A percentile compares a stretch with the other conserved stretches of the same genome.
Evolutionary conservation across 2,113 vertebrate genomes (phyloP).

Genomic region (Bagarius yarrelli): DNA sequence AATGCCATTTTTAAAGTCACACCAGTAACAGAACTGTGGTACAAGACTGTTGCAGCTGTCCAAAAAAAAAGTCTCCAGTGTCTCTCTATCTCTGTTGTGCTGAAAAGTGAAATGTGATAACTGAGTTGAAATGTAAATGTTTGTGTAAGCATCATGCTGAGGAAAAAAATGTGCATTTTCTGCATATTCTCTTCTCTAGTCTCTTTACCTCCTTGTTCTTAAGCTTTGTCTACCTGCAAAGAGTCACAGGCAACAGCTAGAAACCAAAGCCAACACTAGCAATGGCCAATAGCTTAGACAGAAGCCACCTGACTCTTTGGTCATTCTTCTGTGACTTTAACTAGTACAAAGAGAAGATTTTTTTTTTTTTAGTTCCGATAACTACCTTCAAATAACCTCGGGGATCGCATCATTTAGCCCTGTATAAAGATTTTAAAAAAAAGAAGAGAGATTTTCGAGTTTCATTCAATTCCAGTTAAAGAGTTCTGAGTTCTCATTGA

Average conservation of each 20-base stretch:
- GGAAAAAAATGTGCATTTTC: constrained; percentile 83
- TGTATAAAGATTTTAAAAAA: constrained; percentile 82
- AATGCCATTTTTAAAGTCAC: constrained; percentile 90
- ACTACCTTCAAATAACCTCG: constrained; percentile 99
- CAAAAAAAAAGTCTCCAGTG: constrained; percentile 82
- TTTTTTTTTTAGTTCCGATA: constrained; percentile 70
- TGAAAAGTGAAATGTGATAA: constrained; percentile 87
- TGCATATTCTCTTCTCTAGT: constrained; percentile 92
- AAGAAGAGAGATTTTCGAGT: constrained; percentile 73
- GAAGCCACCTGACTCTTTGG: constrained; percentile 92
- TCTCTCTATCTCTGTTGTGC: constrained; percentile 84
- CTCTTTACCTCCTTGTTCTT: constrained; percentile 97
- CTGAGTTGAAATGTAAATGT: constrained; percentile 80
- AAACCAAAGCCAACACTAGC: constrained; percentile 99
- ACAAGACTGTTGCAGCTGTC: constrained; percentile 87
- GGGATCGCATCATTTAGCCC: constrained; percentile 97
- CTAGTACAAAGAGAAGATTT: constrained; percentile 96
- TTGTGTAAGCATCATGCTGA: constrained; percentile 83
- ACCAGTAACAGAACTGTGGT: constrained; percentile 83
- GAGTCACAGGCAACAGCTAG: constrained; percentile 99
- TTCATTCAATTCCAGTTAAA: constrained; percentile 83
- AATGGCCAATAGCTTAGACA: constrained; percentile 99
- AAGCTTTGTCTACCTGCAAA: constrained; percentile 99
- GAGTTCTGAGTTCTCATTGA: constrained; percentile 82
- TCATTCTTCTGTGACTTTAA: constrained; percentile 97